A percentile compares a stretch with the other conserved stretches of the same genome.
Evolutionary conservation across 1,140 invertebrate genomes (phyloP).

Genomic region (Philopotamus ludificatus): DNA sequence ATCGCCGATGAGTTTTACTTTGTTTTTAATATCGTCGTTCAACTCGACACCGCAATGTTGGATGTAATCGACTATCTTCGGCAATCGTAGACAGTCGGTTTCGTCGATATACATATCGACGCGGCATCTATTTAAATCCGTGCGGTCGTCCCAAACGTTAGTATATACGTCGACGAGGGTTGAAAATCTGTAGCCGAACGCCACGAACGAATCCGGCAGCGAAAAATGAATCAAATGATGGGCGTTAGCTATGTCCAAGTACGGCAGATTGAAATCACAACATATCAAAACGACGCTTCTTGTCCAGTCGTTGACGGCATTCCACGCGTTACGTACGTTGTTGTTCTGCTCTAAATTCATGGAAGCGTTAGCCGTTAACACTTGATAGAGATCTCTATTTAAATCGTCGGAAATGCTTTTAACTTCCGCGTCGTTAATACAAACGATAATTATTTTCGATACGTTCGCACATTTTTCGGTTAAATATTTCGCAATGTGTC

Average conservation of each 20-base stretch:
- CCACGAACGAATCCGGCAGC: background rate
- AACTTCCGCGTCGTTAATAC: background rate
- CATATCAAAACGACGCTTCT: background rate
- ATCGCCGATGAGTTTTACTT: background rate
- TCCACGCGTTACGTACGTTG: background rate
- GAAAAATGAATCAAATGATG: constrained; percentile 13
- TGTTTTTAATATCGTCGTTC: background rate
- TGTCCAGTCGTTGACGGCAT: background rate
- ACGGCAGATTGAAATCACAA: constrained; percentile 1
- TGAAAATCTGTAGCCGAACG: constrained; percentile 7
- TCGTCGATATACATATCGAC: constrained; percentile 1
- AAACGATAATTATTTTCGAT: constrained; percentile 3
- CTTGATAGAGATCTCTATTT: background rate
- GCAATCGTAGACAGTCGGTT: background rate
- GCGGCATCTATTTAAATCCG: background rate
- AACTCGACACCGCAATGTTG: background rate
- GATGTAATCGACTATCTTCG: background rate
- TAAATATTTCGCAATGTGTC: background rate
- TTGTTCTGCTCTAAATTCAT: background rate
- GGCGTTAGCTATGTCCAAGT: constrained; percentile 1
- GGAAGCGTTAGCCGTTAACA: background rate
- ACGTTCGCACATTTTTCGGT: background rate
- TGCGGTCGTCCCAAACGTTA: background rate
- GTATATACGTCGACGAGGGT: background rate
- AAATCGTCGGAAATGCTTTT: background rate